Conservation (phyloP, 2,797 vertebrate genomes). For the Gymnothorax javanicus region DNA sequence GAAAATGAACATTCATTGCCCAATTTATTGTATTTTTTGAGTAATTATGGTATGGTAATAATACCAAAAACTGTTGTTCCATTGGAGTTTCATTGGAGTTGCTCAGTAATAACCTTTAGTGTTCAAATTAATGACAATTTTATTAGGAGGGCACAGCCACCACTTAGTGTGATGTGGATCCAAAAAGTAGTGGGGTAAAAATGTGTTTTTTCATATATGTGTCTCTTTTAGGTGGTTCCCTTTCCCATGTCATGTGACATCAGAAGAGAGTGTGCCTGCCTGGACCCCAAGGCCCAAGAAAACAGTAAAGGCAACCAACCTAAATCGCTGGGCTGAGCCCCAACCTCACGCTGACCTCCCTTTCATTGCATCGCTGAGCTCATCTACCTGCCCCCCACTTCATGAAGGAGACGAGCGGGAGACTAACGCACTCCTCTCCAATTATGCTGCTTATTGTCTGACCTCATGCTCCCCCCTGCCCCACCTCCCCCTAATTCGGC, state of each 20-base stretch:
- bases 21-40: too few relatives aligned
- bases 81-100: too few relatives aligned
- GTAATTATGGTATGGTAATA: not conserved
- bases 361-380: constrained; percentile 36
- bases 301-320: constrained; percentile 74
- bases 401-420: constrained; percentile 66
- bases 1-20: too few relatives aligned
- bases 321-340: constrained; percentile 75
- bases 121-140: too few relatives aligned
- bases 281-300: constrained; percentile 88
- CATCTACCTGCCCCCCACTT: constrained; percentile 34
- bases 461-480: constrained; percentile 80
- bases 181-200: too few relatives aligned
- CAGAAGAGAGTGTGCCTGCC: constrained; percentile 90
- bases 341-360: not conserved
- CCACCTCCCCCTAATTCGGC: constrained; percentile 63
- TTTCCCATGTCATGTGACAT: constrained; percentile 95
- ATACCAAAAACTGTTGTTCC: not conserved
- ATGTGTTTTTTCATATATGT: constrained; percentile 1
- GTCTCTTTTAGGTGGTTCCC: constrained; percentile 82
- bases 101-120: too few relatives aligned
- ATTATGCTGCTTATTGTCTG: constrained; percentile 81
- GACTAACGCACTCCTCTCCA: constrained; percentile 71
- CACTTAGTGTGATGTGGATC: too few relatives aligned
- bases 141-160: too few relatives aligned